phyloP scores from a whole-genome alignment of 2,888 invertebrate species.

The Seira ritae region DNA sequence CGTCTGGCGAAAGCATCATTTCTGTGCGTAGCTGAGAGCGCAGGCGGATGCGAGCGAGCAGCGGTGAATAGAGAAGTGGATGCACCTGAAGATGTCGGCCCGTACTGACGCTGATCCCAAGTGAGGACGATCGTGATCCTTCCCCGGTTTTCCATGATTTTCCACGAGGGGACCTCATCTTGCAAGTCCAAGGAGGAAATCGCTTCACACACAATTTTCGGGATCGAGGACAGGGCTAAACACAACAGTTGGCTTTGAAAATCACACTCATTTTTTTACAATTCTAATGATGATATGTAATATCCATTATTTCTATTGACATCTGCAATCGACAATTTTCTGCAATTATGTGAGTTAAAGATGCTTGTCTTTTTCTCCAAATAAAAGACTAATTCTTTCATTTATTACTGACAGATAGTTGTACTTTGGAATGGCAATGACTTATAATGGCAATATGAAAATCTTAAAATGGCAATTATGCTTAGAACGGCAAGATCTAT shows the following conservation, averaged over 20 bases:
- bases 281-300: no score
- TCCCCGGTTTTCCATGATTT: conserved; percentile 98
- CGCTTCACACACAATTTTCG: conserved; percentile 97
- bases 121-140: conserved; percentile 97
- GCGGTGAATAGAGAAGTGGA: conserved; percentile 59
- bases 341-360: no score
- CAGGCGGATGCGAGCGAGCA: conserved; percentile 68
- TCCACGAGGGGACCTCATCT: conserved; percentile 92
- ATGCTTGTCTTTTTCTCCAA: no score
- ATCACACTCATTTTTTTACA: no score
- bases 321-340: no score
- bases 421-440: no score
- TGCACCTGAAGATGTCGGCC: conserved; percentile 68
- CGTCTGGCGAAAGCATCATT: conserved; percentile 80
- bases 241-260: conserved; percentile 68
- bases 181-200: conserved; percentile 87
- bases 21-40: conserved; percentile 77
- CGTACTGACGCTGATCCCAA: conserved; percentile 88
- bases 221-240: conserved; percentile 95
- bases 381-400: no score
- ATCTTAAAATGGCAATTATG: no score
- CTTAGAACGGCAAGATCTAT: no score
- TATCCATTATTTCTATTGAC: no score
- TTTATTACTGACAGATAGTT: no score
- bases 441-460: no score